phyloP scores from a whole-genome alignment of 2,888 invertebrate species.

The Agapostemon virescens region DNA sequence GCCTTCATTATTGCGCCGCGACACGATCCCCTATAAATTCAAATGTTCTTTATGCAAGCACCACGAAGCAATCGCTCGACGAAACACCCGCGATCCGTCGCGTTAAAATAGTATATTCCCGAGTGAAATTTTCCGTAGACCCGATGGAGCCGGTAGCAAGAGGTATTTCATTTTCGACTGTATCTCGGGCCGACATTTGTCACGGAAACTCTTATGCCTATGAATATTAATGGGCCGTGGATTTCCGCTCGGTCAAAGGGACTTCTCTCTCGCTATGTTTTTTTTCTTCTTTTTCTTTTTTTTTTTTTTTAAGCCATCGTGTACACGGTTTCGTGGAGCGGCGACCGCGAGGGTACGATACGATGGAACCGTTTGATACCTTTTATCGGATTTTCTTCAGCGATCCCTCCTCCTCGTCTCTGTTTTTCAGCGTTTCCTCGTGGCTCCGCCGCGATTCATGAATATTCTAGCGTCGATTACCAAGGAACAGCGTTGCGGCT shows the following conservation, averaged over 20 bases:
- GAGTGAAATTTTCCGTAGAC: neutral
- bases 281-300: constrained; percentile 2
- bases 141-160: neutral
- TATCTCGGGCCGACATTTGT: constrained; percentile 2
- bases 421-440: constrained; percentile 39
- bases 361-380: constrained; percentile 47
- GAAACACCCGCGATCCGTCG: neutral
- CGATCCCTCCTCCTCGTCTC: constrained; percentile 16
- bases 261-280: neutral
- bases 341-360: constrained; percentile 34
- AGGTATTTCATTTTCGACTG: constrained; percentile 8
- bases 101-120: neutral
- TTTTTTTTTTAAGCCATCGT: neutral
- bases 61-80: neutral
- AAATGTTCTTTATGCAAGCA: neutral
- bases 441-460: constrained; percentile 62
- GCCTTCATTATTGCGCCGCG: neutral
- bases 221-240: constrained; percentile 38
- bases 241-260: constrained; percentile 16
- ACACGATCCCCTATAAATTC: neutral
- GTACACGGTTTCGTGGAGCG: constrained; percentile 29
- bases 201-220: constrained; percentile 6
- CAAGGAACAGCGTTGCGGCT: constrained; percentile 45
- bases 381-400: constrained; percentile 56
- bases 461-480: constrained; percentile 73